Evolutionary conservation across 2,888 invertebrate species (phyloP).

Genomic region (Perdita meconis): DNA sequence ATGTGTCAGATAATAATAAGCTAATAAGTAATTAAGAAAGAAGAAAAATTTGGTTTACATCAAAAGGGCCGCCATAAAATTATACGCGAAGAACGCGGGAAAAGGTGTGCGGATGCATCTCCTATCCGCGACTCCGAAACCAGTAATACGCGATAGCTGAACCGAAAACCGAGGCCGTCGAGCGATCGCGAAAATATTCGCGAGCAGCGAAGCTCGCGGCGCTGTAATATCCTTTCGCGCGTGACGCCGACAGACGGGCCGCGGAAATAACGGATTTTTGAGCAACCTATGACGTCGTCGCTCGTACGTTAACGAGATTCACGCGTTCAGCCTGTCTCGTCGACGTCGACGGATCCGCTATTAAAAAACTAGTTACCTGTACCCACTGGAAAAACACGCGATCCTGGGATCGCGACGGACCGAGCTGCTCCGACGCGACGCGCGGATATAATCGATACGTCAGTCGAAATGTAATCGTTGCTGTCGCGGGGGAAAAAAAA

Average conservation of each 20-base stretch:
- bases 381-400: slow-evolving; percentile 40
- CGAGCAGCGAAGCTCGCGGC: background rate
- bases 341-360: slow-evolving; percentile 43
- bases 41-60: slow-evolving; percentile 3
- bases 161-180: background rate
- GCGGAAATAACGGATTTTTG: slow-evolving; percentile 55
- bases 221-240: slow-evolving; percentile 25
- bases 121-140: background rate
- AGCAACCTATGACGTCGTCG: slow-evolving; percentile 48
- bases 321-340: slow-evolving; percentile 27
- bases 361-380: slow-evolving; percentile 56
- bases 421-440: slow-evolving; percentile 57
- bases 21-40: too few species aligned
- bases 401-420: slow-evolving; percentile 41
- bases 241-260: background rate
- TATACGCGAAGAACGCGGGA: background rate
- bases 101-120: background rate
- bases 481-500: slow-evolving; percentile 58
- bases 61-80: too few species aligned
- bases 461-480: slow-evolving; percentile 47
- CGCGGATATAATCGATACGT: slow-evolving; percentile 62
- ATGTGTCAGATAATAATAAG: too few species aligned
- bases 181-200: slow-evolving; percentile 5
- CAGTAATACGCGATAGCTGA: background rate
- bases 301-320: slow-evolving; percentile 59